These are phyloP conservation scores for Rhamphomyia laevipes DNA, from an alignment of 2,888 invertebrate genomes.

Conservation along the genomic window DNA sequence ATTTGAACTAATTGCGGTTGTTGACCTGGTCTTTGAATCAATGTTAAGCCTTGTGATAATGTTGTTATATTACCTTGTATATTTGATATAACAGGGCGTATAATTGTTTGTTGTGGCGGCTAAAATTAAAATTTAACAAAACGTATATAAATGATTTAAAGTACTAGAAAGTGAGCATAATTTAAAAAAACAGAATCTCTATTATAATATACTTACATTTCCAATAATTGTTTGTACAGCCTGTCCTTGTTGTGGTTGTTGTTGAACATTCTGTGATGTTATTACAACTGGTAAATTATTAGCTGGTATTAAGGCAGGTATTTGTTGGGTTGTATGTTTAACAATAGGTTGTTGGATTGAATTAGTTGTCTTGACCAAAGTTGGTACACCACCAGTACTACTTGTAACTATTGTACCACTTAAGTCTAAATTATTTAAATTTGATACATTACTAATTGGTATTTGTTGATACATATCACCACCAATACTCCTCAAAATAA, in stretches of 20 bases:
- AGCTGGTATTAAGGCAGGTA: constrained; percentile 36
- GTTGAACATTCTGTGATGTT: constrained; percentile 29
- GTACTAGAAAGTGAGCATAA: too few relatives aligned
- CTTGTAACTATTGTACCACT: constrained; percentile 25
- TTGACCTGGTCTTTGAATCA: constrained; percentile 37
- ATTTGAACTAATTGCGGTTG: constrained; percentile 38
- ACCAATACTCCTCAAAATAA: constrained; percentile 35
- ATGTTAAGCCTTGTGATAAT: constrained; percentile 34
- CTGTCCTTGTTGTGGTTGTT: constrained; percentile 22
- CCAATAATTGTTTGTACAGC: constrained; percentile 27
- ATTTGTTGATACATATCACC: constrained; percentile 38
- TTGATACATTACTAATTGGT: constrained; percentile 34
- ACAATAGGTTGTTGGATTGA: constrained; percentile 21
- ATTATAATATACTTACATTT: constrained; percentile 26
- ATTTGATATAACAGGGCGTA: constrained; percentile 33
- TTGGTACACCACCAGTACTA: constrained; percentile 32
- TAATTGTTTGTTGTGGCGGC: constrained; percentile 35
- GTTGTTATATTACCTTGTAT: constrained; percentile 29
- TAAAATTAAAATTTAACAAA: constrained; percentile 11
- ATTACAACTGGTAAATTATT: constrained; percentile 21
- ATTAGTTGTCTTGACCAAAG: constrained; percentile 31
- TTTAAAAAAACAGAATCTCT: too few relatives aligned
- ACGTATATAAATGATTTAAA: too few relatives aligned
- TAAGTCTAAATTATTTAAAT: constrained; percentile 24
- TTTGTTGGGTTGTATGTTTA: constrained; percentile 25